A percentile compares a stretch with the other conserved stretches of the same genome.
phyloP scores from a whole-genome alignment of 2,113 vertebrate species.

The Cairina moschata region DNA sequence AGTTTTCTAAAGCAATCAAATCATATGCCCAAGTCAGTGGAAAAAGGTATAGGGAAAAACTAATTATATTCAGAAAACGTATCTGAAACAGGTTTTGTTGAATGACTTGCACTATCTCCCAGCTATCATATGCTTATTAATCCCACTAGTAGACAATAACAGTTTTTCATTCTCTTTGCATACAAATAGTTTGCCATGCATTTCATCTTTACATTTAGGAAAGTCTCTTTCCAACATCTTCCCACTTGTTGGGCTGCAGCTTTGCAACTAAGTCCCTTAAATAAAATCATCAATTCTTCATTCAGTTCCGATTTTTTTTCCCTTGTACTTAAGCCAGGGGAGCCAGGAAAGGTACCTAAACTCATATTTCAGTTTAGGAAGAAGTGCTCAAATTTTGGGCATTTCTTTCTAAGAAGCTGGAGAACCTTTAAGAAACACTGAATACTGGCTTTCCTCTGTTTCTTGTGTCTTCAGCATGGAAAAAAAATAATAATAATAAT shows the following conservation, averaged over 20 bases:
- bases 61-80: not conserved
- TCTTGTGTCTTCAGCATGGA: not conserved
- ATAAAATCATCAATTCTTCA: not conserved
- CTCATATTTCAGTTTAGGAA: not conserved
- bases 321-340: not conserved
- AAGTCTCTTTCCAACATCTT: not conserved
- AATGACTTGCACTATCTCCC: not conserved
- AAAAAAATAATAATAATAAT: not conserved
- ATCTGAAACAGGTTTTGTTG: not conserved
- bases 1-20: not conserved
- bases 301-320: not conserved
- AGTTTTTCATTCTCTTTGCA: not conserved
- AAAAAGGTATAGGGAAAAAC: not conserved
- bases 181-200: not conserved
- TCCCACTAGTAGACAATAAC: not conserved
- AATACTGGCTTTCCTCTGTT: not conserved
- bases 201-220: not conserved
- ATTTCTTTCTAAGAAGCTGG: not conserved
- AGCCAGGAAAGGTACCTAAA: not conserved
- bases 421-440: not conserved
- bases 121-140: not conserved
- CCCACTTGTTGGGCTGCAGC: not conserved
- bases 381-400: not conserved
- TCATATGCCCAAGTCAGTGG: not conserved
- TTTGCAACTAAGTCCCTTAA: not conserved